Base-by-base conservation (phyloP, 2,797 vertebrate genomes). In the Coregonus sp. region DNA sequence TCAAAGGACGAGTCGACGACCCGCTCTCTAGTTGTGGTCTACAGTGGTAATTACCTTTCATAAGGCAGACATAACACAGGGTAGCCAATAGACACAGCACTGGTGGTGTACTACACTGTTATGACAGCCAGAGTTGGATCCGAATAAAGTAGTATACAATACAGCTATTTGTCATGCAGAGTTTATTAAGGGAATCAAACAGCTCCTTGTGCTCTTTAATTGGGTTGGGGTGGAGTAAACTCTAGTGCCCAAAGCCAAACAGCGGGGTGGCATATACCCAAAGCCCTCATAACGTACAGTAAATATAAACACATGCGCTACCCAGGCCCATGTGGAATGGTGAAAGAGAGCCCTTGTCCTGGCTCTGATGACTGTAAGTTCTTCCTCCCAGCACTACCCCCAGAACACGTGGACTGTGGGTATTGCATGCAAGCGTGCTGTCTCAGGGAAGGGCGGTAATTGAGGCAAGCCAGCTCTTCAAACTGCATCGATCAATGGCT, bases 301-400 rank as follows among this genome's bases (percentile, higher is more conserved):
- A 92, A 94, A 94, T 88, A 93, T 84, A 92, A 92, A 94, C 91
- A 93, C 89, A 92, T 91, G 92, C 85, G 75, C 80, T 33, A 56
- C 82, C 77, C 81, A 0, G 79, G 75, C 78, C 66, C 78, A 76
- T 79, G 78, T 73, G 81, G 77, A 80, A 54, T 33, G 37, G 85
- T 91, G 81, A 93, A 92, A 90, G 89, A 81, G 52, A 78, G 83
- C 85, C 85, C 90, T 93, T 94, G 90, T 92, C 84, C 87, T 89
- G 80, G 2, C 67, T 52, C 71, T 68, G 84, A 80, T 18, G 81
- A 80, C 85, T 73, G 78, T 78, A 73, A 79, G 80, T 40, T 83
- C 86, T 80, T 87, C 82, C 85, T 85, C n/a, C 84, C 81, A 16
- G 4, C 14, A 4, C 83, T 54, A 63, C 79, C 80, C 77, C 70